Conservation (phyloP, 1,140 invertebrate genomes). For the Drosophila quadrilineata region DNA sequence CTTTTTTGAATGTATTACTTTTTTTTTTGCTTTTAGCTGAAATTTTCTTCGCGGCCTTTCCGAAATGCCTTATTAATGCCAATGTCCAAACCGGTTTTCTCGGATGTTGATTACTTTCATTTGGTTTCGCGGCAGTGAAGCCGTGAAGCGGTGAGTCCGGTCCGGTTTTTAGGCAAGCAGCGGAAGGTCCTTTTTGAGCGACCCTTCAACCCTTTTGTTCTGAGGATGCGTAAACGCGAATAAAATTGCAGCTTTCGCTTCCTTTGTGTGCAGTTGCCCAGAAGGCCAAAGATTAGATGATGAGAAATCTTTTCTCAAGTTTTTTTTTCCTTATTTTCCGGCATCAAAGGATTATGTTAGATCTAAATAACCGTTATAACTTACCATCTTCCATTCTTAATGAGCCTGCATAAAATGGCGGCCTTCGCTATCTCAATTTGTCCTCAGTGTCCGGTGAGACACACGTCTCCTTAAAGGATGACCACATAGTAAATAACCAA, state of each 20-base stretch:
- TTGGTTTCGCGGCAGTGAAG: slow-evolving; percentile 56
- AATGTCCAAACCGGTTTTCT: slow-evolving; percentile 75
- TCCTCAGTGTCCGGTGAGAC: slow-evolving; percentile 25
- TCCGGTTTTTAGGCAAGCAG: slow-evolving; percentile 63
- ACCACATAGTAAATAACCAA: slow-evolving; percentile 35
- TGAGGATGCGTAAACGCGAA: slow-evolving; percentile 66
- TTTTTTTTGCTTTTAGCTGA: slow-evolving; percentile 43
- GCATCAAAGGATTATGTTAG: slow-evolving; percentile 8
- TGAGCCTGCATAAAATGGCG: slow-evolving; percentile 8
- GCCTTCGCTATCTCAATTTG: slow-evolving; percentile 30
- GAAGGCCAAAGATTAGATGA: slow-evolving; percentile 40
- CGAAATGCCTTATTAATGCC: slow-evolving; percentile 52
- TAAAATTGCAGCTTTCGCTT: slow-evolving; percentile 68
- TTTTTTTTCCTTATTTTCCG: slow-evolving; percentile 19
- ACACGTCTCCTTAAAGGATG: slow-evolving; percentile 45
- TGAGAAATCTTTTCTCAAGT: slow-evolving; percentile 57
- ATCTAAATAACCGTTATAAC: slow-evolving; percentile 63
- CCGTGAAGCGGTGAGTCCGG: slow-evolving; percentile 54
- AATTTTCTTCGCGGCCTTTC: slow-evolving; percentile 72
- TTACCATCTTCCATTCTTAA: slow-evolving; percentile 10
- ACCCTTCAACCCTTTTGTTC: slow-evolving; percentile 73
- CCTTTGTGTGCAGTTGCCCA: slow-evolving; percentile 30
- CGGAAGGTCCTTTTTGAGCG: slow-evolving; percentile 39
- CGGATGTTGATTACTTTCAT: slow-evolving; percentile 52
- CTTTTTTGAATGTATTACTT: slow-evolving; percentile 47